Base-by-base conservation (phyloP, 2,113 vertebrate species). In the Tursiops truncatus region DNA sequence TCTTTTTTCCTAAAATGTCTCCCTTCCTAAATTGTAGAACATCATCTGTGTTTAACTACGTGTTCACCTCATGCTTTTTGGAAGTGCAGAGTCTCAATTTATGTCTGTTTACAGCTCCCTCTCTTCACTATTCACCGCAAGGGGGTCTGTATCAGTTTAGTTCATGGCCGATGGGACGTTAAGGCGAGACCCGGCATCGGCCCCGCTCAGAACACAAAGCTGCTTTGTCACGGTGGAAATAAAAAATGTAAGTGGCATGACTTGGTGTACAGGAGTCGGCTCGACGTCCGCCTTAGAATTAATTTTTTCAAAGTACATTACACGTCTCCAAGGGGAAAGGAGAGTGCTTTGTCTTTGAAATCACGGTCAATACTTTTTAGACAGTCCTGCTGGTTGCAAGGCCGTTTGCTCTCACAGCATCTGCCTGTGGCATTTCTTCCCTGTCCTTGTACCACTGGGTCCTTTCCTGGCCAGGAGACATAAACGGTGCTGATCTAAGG, bases 281-380 rank as follows among this genome's bases (percentile, higher is more conserved):
- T 88, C 38, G 67, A 58, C 38, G 79, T 68, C 36, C 26, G 90
- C 94, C 74, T 93, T 53, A 82, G 77, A 95, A 93, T 91, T 67
- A 33, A 76, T 50, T 71, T 94, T 97, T 76, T 92, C 68, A 65
- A 73, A 94, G 81, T 50, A 47, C 95, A 18, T 93, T 82, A 65
- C 9, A 17, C 8, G 77, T 95, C 50, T 82, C 63, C 21, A 26
- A 77, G 73, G 38, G 83, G n/a, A 56, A 28, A 44, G 38, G 13
- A 5, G 21, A 50, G 17, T 41, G 28, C 31, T 60, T 94, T 50
- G 60, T 44, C 23, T 96, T 36, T 76, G 77, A 82, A 67, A 36
- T 92, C 11, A 60, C 0, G 14, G 76, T 95, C 36, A 26, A 0
- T 62, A 26, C 84, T 91, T 88, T 88, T 25, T 12, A 77, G 67